Percentiles rank a stretch among this genome's conserved stretches.
Evolutionary conservation across 2,113 vertebrate species (phyloP).

Genomic region (Perognathus longimembris): DNA sequence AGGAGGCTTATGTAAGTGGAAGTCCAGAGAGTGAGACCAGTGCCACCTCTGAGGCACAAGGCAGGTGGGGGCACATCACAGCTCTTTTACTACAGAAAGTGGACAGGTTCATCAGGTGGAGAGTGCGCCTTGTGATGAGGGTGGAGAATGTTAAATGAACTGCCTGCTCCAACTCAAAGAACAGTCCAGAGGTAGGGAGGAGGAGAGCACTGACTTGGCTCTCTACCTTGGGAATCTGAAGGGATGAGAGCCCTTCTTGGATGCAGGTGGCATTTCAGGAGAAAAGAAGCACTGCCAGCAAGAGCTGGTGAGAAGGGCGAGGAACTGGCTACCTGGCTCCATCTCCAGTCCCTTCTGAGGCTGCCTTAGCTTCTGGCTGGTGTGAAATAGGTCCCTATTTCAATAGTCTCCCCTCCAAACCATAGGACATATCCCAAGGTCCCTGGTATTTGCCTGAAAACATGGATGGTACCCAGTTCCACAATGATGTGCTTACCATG

Average conservation of each 20-base stretch:
- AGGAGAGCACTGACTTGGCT: neutral
- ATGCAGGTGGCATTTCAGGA: neutral
- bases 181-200: accelerated
- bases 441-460: neutral
- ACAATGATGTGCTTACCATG: neutral
- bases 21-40: too few relatives aligned
- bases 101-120: neutral
- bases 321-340: accelerated
- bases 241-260: too few relatives aligned
- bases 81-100: neutral
- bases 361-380: accelerated
- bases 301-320: accelerated
- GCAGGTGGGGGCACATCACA: accelerated
- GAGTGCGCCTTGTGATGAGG: neutral
- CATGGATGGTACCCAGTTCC: too few relatives aligned
- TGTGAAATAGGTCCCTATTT: neutral
- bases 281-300: neutral
- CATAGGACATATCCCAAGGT: neutral
- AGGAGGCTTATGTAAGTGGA: neutral
- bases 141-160: accelerated
- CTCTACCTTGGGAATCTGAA: accelerated
- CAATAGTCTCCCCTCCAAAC: neutral
- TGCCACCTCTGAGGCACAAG: accelerated
- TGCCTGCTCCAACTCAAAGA: accelerated
- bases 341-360: neutral